Percentiles rank a stretch among this genome's conserved stretches.
These are phyloP conservation scores for Okapia johnstoni DNA, from an alignment of 2,113 vertebrate genomes.

Conservation along the genomic window DNA sequence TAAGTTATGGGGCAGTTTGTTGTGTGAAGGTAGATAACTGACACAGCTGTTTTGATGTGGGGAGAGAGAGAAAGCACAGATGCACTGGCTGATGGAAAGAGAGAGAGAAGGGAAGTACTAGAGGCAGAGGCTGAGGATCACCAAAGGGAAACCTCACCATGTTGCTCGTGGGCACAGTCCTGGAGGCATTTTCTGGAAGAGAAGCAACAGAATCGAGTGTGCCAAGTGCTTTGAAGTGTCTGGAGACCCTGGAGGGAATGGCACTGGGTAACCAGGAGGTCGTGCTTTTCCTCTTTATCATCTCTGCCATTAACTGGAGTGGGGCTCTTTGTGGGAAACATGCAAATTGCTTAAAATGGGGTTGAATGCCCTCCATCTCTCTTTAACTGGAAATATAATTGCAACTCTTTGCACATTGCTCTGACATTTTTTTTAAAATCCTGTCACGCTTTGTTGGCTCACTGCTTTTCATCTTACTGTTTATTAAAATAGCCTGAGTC, in stretches of 20 bases:
- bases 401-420: conserved; percentile 48
- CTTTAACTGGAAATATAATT: conserved; percentile 73
- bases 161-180: not conserved
- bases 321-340: conserved; percentile 63
- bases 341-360: conserved; percentile 67
- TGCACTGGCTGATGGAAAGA: not conserved
- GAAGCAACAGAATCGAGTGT: not conserved
- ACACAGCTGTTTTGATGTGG: not conserved
- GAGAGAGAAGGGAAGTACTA: no score
- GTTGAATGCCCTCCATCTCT: conserved; percentile 59
- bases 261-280: not conserved
- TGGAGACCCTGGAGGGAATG: conserved; percentile 16
- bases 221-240: conserved; percentile 54
- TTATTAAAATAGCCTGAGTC: conserved; percentile 65
- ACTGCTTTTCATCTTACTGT: conserved; percentile 71
- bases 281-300: conserved; percentile 1
- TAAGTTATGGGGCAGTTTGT: not conserved
- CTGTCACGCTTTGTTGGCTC: conserved; percentile 67
- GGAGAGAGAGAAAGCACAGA: not conserved
- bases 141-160: not conserved
- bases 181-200: not conserved
- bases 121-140: not conserved
- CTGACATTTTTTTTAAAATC: conserved; percentile 55
- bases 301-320: conserved; percentile 41
- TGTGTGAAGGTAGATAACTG: not conserved